Conservation (phyloP, 2,113 vertebrate species). For the Bubalus kerabau region DNA sequence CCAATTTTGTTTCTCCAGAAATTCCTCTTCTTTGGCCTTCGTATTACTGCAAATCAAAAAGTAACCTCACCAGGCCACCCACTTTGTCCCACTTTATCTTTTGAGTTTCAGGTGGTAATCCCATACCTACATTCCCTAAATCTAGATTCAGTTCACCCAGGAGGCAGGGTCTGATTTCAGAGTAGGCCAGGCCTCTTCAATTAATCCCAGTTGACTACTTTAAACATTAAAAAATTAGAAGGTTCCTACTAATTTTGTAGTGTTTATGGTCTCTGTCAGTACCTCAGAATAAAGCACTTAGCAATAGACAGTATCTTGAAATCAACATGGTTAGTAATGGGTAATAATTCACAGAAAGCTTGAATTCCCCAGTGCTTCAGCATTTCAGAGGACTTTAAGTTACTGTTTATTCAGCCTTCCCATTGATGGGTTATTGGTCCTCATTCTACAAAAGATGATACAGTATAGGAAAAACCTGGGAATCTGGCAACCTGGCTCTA, state of each 20-base stretch:
- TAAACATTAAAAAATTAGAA: background rate
- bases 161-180: slow-evolving; percentile 9
- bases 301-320: background rate
- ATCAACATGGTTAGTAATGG: background rate
- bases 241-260: background rate
- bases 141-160: background rate
- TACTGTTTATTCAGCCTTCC: background rate
- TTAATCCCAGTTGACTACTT: background rate
- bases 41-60: background rate
- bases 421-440: background rate
- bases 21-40: background rate
- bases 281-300: background rate
- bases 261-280: background rate
- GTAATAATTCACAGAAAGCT: background rate
- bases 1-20: background rate
- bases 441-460: background rate
- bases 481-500: background rate
- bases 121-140: background rate
- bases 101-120: background rate
- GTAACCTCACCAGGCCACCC: background rate
- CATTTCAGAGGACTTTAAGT: background rate
- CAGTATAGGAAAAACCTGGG: background rate
- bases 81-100: background rate
- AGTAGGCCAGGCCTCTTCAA: background rate
- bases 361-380: background rate